phyloP scores from a whole-genome alignment of 2,797 vertebrate genomes.

The Xenops minutus region DNA sequence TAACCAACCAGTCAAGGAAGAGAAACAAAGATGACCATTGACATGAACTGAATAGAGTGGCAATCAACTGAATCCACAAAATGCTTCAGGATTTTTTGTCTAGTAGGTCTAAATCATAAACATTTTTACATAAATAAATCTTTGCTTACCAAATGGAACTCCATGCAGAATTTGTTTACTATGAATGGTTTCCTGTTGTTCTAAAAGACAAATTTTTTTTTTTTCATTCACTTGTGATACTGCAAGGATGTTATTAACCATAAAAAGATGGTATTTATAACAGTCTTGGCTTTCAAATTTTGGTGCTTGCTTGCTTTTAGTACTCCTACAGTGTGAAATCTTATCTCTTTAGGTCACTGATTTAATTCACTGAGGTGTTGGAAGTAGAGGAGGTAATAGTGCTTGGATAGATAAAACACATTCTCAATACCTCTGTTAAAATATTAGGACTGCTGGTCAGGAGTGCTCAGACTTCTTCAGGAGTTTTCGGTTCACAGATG shows the following conservation, averaged over 20 bases:
- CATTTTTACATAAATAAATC: background rate
- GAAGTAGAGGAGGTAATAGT: background rate
- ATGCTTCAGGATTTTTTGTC: background rate
- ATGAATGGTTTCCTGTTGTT: background rate
- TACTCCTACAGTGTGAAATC: background rate
- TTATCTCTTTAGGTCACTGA: background rate
- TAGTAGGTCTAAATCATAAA: background rate
- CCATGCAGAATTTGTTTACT: background rate
- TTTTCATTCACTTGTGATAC: background rate
- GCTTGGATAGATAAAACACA: conserved; percentile 32
- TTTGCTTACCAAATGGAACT: background rate
- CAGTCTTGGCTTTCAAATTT: background rate
- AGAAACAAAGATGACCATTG: background rate
- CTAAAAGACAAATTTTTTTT: background rate
- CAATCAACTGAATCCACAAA: background rate
- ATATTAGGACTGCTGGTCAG: conserved; percentile 22
- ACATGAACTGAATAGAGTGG: background rate
- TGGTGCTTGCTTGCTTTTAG: background rate
- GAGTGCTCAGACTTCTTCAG: background rate
- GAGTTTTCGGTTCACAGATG: conserved; percentile 41
- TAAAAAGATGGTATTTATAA: background rate
- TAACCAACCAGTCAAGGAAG: background rate
- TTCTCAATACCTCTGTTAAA: conserved; percentile 17
- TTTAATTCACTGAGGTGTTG: background rate
- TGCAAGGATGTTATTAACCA: background rate